phyloP scores from a whole-genome alignment of 2,888 invertebrate genomes.

The Archips crataeganus region DNA sequence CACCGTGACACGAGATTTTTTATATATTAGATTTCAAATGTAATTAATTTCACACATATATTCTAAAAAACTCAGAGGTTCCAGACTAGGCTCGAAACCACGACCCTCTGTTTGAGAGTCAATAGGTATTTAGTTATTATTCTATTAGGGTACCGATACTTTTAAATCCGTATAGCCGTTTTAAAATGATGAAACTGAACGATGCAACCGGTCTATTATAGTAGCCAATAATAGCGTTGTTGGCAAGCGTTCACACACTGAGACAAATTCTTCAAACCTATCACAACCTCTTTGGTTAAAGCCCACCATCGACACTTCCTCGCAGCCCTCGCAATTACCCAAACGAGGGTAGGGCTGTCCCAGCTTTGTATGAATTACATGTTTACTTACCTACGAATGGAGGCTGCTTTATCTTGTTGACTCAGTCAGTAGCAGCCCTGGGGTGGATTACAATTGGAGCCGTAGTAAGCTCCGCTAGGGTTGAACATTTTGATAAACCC shows the following conservation, averaged over 20 bases:
- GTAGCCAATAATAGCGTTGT: too few relatives aligned
- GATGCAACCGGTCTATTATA: background rate
- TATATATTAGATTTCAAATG: too few relatives aligned
- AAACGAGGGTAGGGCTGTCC: constrained; percentile 38
- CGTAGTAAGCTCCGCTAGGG: constrained; percentile 38
- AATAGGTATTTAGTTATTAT: too few relatives aligned
- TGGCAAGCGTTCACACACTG: background rate
- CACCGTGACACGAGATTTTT: too few relatives aligned
- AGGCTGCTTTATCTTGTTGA: constrained; percentile 42
- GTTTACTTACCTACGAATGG: constrained; percentile 41
- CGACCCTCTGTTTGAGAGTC: too few relatives aligned
- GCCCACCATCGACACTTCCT: background rate
- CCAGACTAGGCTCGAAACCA: too few relatives aligned
- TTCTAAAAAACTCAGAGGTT: too few relatives aligned
- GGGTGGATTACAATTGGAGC: constrained; percentile 40
- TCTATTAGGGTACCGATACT: too few relatives aligned
- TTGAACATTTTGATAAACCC: constrained; percentile 42
- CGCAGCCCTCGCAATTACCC: constrained; percentile 33
- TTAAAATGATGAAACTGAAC: background rate
- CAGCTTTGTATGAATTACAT: constrained; percentile 42
- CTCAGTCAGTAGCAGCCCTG: constrained; percentile 40
- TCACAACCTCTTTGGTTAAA: background rate
- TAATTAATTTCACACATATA: too few relatives aligned
- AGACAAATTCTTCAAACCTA: background rate
- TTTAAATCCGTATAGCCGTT: background rate